Evolutionary conservation across 2,797 vertebrate genomes (phyloP), one percentile per base, ranked within the genome.

Genomic region (Diglossa cyanea): DNA sequence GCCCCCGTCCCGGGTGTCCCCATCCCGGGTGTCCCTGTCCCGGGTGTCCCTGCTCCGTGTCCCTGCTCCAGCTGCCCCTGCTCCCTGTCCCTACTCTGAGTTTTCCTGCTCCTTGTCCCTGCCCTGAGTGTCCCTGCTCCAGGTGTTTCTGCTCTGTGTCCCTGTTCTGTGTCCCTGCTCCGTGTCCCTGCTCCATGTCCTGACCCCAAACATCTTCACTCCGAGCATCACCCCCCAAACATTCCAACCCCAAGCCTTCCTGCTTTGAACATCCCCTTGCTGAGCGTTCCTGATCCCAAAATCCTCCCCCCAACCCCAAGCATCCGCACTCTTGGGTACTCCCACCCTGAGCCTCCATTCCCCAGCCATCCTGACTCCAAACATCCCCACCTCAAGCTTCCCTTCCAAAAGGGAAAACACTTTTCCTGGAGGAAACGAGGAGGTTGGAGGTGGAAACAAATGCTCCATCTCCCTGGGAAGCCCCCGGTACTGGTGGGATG

Each of bases 401-500:
- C 55, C 13, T 35, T 83, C 76, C 31, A 5, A 70, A 82, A 61
- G 25, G 33, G 17, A 58, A 62, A 54, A 20, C 11, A 7, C 31
- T 88, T 86, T 63, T 57, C 35, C 37, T 58, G 24, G 39, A 81
- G 40, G 35, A 35, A 35, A 35, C 35, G 35, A 35, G 9, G 13
- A 2, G 1, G 17, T 50, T 20, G 35, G 35, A 79, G 18, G 31
- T 83, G 65, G 68, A 18, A 58, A 77, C 6, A 4, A 9, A 25
- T 48, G 24, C 13, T 35, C 10, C 14, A 9, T 53, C 40, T 66
- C 70, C 13, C 37, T 75, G 0, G 1, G 65, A 57, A 66, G 8
- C 39, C 66, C 28, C 62, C 0, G 0, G 39, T 0, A 0, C 35
- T 10, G 25, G 7, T 0, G 3, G 42, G 39, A 9, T 37, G 28